A percentile compares a stretch with the other conserved stretches of the same genome.
These are phyloP conservation scores for Anagyrus pseudococci DNA, from an alignment of 2,888 invertebrate species.

Conservation along the genomic window DNA sequence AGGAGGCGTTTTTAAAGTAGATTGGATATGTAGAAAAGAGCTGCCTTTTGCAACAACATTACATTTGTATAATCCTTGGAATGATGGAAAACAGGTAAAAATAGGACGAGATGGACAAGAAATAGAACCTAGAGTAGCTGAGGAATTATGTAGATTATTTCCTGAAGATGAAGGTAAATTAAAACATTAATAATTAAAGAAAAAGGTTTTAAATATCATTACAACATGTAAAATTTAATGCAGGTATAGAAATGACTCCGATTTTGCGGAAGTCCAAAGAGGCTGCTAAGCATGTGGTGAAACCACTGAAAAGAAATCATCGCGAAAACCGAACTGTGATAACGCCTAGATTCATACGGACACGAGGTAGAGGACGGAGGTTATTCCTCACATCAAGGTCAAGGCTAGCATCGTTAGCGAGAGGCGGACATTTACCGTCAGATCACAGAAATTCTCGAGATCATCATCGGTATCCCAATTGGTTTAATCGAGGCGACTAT, in stretches of 20 bases:
- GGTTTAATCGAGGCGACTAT: slow-evolving; percentile 58
- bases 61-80: slow-evolving; percentile 96
- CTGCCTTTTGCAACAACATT: slow-evolving; percentile 90
- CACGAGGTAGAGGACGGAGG: slow-evolving; percentile 64
- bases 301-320: slow-evolving; percentile 61
- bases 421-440: slow-evolving; percentile 52
- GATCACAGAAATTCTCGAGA: slow-evolving; percentile 55
- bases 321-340: slow-evolving; percentile 48
- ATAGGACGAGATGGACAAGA: slow-evolving; percentile 99
- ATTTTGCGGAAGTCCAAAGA: slow-evolving; percentile 86
- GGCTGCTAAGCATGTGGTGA: slow-evolving; percentile 72
- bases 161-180: slow-evolving; percentile 81
- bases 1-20: slow-evolving; percentile 94
- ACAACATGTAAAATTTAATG: slow-evolving; percentile 13
- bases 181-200: not conserved
- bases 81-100: slow-evolving; percentile 97
- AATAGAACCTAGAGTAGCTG: slow-evolving; percentile 94
- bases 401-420: slow-evolving; percentile 63
- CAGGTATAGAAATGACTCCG: slow-evolving; percentile 82
- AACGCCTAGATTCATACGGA: slow-evolving; percentile 55
- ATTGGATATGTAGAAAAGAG: slow-evolving; percentile 97
- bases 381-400: slow-evolving; percentile 72
- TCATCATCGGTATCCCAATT: slow-evolving; percentile 54
- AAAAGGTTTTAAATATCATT: slow-evolving; percentile 8
- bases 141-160: slow-evolving; percentile 92